These are phyloP conservation scores for Frieseomelitta varia DNA, from an alignment of 1,140 invertebrate species.

Conservation along the genomic window DNA sequence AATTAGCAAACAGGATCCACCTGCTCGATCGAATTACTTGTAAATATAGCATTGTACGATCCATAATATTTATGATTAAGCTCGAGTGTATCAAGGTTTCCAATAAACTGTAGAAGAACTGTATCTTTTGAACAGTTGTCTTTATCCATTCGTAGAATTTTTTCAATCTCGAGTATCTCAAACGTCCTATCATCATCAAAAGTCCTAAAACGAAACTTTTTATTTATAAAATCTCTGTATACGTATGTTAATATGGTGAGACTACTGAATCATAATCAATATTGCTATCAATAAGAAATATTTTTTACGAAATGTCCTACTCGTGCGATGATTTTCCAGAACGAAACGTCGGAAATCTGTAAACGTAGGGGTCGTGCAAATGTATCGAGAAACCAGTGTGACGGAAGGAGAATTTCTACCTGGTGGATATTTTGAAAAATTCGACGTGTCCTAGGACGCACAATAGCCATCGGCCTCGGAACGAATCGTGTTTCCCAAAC, in stretches of 20 bases:
- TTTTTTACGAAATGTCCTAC: no score
- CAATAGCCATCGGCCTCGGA: conserved; percentile 62
- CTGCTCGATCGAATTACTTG: conserved; percentile 74
- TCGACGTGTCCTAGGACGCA: conserved; percentile 30
- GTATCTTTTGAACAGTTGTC: background rate
- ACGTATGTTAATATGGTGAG: background rate
- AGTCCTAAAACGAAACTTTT: no score
- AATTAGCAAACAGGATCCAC: conserved; percentile 68
- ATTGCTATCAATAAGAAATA: no score
- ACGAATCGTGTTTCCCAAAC: conserved; percentile 72
- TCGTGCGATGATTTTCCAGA: no score
- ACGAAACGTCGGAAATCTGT: no score
- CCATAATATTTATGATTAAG: conserved; percentile 69
- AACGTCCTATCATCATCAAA: background rate
- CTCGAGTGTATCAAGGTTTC: conserved; percentile 71
- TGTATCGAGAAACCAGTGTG: conserved; percentile 34
- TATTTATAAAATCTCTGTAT: background rate
- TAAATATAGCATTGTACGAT: conserved; percentile 74
- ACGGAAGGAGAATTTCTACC: conserved; percentile 55
- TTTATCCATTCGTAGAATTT: background rate
- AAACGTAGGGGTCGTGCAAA: no score
- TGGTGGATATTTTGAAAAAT: conserved; percentile 63
- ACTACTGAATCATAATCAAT: background rate
- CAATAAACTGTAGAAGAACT: conserved; percentile 67
- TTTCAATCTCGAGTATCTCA: background rate